Conservation (phyloP, 2,113 vertebrate species). For the Nymphicus hollandicus region DNA sequence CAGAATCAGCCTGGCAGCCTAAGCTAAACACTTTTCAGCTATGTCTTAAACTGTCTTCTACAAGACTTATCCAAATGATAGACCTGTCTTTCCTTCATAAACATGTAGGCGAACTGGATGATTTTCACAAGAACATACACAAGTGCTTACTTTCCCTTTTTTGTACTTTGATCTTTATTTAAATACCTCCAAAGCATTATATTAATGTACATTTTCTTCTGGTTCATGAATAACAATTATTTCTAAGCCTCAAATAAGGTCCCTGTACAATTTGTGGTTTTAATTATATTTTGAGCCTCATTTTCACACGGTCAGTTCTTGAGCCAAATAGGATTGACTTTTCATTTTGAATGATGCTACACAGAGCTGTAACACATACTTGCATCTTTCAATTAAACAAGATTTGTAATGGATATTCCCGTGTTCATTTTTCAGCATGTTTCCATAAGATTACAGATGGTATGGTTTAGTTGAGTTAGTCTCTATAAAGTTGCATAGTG, state of each 20-base stretch:
- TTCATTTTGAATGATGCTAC: conserved; percentile 3
- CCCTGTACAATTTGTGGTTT: neutral
- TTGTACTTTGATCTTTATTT: conserved; percentile 59
- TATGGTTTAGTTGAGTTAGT: conserved; percentile 30
- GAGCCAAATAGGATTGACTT: neutral
- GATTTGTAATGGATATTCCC: neutral
- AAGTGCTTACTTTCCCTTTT: neutral
- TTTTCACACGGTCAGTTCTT: neutral
- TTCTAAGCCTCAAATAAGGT: neutral
- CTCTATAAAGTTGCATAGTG: conserved; percentile 16
- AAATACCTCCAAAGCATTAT: conserved; percentile 55
- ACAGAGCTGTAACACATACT: neutral
- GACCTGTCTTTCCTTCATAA: neutral
- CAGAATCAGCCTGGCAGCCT: neutral
- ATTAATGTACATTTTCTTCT: conserved; percentile 42
- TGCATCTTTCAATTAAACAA: neutral
- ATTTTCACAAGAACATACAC: neutral
- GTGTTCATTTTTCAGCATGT: conserved; percentile 24
- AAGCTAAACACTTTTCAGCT: neutral
- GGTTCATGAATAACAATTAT: neutral
- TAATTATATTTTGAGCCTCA: neutral
- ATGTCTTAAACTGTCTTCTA: neutral
- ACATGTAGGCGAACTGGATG: neutral
- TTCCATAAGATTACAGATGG: neutral
- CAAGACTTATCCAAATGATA: neutral